phyloP scores from a whole-genome alignment of 2,797 vertebrate species.

The Enteromius afrohamiltoni region DNA sequence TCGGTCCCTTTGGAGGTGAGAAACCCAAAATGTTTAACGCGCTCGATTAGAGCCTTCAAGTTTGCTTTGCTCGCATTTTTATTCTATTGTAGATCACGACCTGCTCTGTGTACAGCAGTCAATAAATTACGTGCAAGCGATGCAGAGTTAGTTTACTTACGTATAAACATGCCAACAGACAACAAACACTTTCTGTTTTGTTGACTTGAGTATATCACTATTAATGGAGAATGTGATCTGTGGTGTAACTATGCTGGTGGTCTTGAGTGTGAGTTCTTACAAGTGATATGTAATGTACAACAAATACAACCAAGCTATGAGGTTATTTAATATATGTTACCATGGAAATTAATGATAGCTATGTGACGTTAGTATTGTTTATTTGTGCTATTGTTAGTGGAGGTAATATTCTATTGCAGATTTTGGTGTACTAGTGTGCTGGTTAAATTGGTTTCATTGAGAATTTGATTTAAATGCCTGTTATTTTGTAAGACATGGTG shows the following conservation, averaged over 20 bases:
- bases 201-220: background rate
- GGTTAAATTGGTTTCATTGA: background rate
- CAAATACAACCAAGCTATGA: background rate
- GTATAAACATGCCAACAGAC: background rate
- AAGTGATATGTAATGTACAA: background rate
- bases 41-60: background rate
- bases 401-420: background rate
- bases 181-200: background rate
- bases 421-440: background rate
- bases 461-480: background rate
- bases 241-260: background rate
- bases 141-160: background rate
- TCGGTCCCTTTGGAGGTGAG: slow-evolving; percentile 48
- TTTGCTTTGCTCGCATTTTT: background rate
- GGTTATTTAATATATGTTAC: background rate
- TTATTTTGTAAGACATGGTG: background rate
- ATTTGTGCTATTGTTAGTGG: background rate
- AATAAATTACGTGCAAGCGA: background rate
- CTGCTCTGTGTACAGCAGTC: background rate
- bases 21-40: slow-evolving; percentile 8
- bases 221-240: background rate
- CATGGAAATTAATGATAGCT: background rate
- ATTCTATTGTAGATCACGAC: background rate
- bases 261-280: background rate
- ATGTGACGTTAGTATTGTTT: background rate